Conservation (phyloP, 2,888 invertebrate species). For the Tipula vernalis region DNA sequence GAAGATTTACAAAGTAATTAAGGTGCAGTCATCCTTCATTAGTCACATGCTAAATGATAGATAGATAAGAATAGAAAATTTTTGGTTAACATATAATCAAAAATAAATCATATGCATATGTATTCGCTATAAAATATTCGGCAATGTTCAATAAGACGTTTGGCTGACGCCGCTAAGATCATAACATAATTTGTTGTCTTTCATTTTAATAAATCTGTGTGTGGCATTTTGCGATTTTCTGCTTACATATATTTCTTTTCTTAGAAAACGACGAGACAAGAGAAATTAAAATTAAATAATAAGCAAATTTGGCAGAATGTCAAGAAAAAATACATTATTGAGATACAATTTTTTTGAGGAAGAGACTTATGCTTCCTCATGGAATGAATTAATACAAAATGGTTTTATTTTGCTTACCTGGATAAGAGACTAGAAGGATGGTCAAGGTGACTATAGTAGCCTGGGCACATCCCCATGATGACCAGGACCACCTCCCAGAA, state of each 20-base stretch:
- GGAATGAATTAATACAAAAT: not conserved
- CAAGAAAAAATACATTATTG: not conserved
- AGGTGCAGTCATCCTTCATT: not conserved
- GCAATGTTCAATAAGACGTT: not conserved
- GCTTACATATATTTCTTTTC: not conserved
- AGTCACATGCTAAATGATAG: not conserved
- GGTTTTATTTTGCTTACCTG: conserved; percentile 14
- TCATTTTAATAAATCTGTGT: not conserved
- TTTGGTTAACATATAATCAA: not conserved
- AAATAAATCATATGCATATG: not conserved
- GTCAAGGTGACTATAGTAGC: conserved; percentile 14
- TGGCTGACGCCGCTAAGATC: not conserved
- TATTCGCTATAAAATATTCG: not conserved
- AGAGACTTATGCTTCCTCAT: not conserved
- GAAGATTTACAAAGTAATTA: not conserved
- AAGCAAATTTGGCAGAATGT: not conserved
- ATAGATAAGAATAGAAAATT: not conserved
- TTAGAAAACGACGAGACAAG: not conserved
- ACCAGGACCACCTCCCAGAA: conserved; percentile 12
- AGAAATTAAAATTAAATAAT: not conserved
- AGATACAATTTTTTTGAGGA: not conserved
- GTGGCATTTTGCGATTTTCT: not conserved
- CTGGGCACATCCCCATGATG: conserved; percentile 16
- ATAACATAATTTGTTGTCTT: not conserved
- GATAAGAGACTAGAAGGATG: conserved; percentile 13